Evolutionary conservation across 2,888 invertebrate species (phyloP), one percentile per base, ranked within the genome.

Genomic region (Uloborus plumipes): DNA sequence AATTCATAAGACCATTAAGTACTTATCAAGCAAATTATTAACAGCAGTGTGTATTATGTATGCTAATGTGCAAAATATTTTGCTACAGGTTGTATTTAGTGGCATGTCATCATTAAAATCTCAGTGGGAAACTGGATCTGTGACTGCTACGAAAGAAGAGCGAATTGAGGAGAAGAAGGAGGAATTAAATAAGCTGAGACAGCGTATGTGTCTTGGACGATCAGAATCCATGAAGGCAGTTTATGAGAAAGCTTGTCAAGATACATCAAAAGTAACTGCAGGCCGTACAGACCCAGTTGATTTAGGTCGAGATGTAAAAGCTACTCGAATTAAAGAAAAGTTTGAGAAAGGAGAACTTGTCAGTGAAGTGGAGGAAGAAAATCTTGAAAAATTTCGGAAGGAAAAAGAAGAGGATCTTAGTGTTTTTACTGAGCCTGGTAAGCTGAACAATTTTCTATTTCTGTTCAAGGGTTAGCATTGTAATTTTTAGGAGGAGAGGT

Each of bases 171-270:
- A 81, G 16, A 85, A 76, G 20, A 96, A 96, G 88, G 95, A 95
- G 88, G 96, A 97, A 90, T 93, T 96, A 86, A 94, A 95, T 89
- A 94, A 93, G 86, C 94, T 96, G 86, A 92, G 96, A 75, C 95
- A 94, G 87, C 91, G 94, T 66, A 90, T 96, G 26, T 96, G 87
- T 74, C 87, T 87, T 59, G 88, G 86, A 26, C 65, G 86, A 51
- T 86, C 86, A 31, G 86, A 85, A 62, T 86, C 86, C 39, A 84
- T 96, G 90, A 96, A 96, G 88, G 96, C 96, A 88, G 93, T 95
- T 92, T 96, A 96, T 88, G 96, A 96, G 88, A 95, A 95, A 88
- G 96, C 96, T 0, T 94, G 96, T 22, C 86, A 86, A 83, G 86
- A 87, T 81, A 84, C 85, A 18, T 74, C 84, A 9, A 86, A 86